These are phyloP conservation scores for Dastarcus helophoroides DNA, from an alignment of 2,888 invertebrate species.

Conservation along the genomic window DNA sequence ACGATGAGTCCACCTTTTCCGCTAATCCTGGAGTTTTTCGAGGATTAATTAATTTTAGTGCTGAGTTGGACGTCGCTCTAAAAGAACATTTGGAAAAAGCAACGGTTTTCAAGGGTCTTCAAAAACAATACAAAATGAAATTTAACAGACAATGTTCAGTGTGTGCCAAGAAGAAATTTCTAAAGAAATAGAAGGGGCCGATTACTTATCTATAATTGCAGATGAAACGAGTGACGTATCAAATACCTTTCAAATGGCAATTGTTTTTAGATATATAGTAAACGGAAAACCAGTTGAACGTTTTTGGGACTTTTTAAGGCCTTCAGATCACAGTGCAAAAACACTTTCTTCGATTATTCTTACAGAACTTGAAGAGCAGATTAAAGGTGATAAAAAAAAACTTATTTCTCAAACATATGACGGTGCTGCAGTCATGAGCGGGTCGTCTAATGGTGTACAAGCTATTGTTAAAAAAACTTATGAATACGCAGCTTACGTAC, in stretches of 20 bases:
- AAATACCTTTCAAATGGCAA: slow-evolving; percentile 16
- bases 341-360: slow-evolving; percentile 12
- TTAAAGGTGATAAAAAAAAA: too few species aligned
- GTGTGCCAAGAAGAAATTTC: slow-evolving; percentile 21
- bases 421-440: slow-evolving; percentile 15
- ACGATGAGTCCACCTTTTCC: too few species aligned
- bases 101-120: slow-evolving; percentile 23
- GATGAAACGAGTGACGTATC: slow-evolving; percentile 25
- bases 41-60: too few species aligned
- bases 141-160: slow-evolving; percentile 22
- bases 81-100: slow-evolving; percentile 19
- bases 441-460: slow-evolving; percentile 11
- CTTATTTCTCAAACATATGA: slow-evolving; percentile 16
- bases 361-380: too few species aligned
- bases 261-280: slow-evolving; percentile 21
- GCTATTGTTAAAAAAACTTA: slow-evolving; percentile 14
- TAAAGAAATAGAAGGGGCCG: slow-evolving; percentile 17
- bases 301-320: slow-evolving; percentile 21
- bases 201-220: slow-evolving; percentile 18
- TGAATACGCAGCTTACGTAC: slow-evolving; percentile 13
- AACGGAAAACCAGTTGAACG: slow-evolving; percentile 14
- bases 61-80: slow-evolving; percentile 19
- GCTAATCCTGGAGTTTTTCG: too few species aligned
- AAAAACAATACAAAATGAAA: slow-evolving; percentile 24
- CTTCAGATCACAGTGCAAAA: slow-evolving; percentile 12